phyloP scores from a whole-genome alignment of 2,113 vertebrate species.

The Albula goreensis region DNA sequence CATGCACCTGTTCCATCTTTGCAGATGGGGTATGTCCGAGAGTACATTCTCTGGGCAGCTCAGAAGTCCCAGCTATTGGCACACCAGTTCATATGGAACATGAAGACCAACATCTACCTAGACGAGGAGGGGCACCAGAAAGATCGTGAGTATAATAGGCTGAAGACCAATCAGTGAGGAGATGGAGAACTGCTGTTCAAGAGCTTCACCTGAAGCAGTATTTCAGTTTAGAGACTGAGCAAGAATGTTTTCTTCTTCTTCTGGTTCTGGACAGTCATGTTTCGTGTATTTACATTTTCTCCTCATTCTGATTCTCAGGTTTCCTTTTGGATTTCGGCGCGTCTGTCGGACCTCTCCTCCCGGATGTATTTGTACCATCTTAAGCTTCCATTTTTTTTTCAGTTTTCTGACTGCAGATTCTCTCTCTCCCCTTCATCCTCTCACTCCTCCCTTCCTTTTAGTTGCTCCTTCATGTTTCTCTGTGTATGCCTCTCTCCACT shows the following conservation, averaged over 20 bases:
- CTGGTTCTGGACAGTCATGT: background rate
- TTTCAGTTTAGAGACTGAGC: background rate
- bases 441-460: no score
- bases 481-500: background rate
- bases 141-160: constrained; percentile 79
- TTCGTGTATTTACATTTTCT: background rate
- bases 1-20: background rate
- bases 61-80: constrained; percentile 93
- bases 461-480: background rate
- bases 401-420: no score
- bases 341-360: constrained; percentile 1
- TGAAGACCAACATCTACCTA: constrained; percentile 93
- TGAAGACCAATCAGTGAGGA: no score
- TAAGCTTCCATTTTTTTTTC: background rate
- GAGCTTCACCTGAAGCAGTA: background rate
- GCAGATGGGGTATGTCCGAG: constrained; percentile 95
- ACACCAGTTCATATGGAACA: constrained; percentile 98
- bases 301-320: constrained; percentile 11
- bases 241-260: background rate
- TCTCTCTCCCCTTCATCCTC: background rate
- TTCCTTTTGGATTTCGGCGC: background rate
- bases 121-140: constrained; percentile 92
- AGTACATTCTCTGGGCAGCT: constrained; percentile 95
- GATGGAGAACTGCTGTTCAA: no score
- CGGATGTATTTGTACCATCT: background rate